Conservation (phyloP, 1,140 invertebrate genomes). For the Zaprionus kolodkinae region DNA sequence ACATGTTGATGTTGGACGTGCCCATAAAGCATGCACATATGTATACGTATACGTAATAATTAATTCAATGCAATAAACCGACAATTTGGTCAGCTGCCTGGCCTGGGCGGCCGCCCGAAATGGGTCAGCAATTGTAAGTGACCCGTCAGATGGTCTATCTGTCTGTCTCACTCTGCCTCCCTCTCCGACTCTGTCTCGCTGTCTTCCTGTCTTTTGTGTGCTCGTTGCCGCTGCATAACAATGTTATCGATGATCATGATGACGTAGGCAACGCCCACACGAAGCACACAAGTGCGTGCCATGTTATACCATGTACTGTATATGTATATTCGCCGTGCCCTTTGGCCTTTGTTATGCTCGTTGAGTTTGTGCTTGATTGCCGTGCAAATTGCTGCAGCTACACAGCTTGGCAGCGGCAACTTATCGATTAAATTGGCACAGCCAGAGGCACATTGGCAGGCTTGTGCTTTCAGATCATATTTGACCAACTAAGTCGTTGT, state of each 20-base stretch:
- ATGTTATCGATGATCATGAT: conserved; percentile 43
- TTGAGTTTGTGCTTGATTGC: conserved; percentile 64
- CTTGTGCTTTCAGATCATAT: conserved; percentile 29
- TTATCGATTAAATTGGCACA: conserved; percentile 38
- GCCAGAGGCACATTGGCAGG: not conserved
- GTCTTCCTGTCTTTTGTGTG: conserved; percentile 61
- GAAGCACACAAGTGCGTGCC: conserved; percentile 11
- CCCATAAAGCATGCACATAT: conserved; percentile 17
- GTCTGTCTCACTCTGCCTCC: not conserved
- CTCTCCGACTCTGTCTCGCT: not conserved
- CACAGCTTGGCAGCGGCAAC: conserved; percentile 38
- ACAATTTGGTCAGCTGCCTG: conserved; percentile 49
- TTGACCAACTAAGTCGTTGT: conserved; percentile 22
- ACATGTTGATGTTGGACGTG: conserved; percentile 33
- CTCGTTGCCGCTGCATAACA: conserved; percentile 31
- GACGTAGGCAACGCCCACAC: conserved; percentile 43
- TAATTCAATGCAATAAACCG: conserved; percentile 75
- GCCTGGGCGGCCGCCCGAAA: conserved; percentile 37
- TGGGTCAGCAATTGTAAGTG: conserved; percentile 75
- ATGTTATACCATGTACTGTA: not conserved
- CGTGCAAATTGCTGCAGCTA: conserved; percentile 58
- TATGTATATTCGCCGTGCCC: conserved; percentile 20
- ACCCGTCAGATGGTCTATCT: conserved; percentile 30
- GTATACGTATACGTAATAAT: conserved; percentile 61
- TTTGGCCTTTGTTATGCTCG: conserved; percentile 60